A percentile compares a stretch with the other conserved stretches of the same genome.
phyloP scores from a whole-genome alignment of 2,797 vertebrate species.

The Cryptoblepharus egeriae region DNA sequence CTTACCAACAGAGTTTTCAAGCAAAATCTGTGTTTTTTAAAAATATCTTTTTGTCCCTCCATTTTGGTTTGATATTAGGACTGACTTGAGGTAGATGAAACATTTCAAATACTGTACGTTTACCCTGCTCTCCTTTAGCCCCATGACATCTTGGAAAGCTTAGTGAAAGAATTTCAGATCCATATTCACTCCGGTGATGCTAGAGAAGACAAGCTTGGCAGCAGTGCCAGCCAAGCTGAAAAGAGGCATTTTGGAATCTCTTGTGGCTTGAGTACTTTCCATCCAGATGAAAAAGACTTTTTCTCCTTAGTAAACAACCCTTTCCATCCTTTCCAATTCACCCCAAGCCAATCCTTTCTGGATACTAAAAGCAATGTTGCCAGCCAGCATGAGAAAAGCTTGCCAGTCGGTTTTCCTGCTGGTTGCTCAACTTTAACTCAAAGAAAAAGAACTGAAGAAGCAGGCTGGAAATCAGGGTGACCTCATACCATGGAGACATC shows the following conservation, averaged over 20 bases:
- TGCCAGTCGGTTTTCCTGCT: not conserved
- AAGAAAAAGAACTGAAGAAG: not conserved
- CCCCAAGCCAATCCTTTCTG: not conserved
- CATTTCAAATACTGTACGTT: slow-evolving; percentile 24
- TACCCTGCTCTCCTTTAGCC: slow-evolving; percentile 35
- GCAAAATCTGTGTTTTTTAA: not conserved
- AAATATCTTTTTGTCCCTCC: not conserved
- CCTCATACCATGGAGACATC: too few species aligned
- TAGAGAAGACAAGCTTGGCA: slow-evolving; percentile 16
- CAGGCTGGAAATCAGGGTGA: not conserved
- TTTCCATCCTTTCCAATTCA: not conserved
- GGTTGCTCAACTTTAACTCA: not conserved
- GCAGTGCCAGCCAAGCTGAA: slow-evolving; percentile 19
- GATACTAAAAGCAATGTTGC: too few species aligned
- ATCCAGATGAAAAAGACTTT: not conserved
- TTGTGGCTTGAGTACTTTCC: not conserved
- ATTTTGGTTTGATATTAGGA: slow-evolving; percentile 3
- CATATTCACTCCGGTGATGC: slow-evolving; percentile 5
- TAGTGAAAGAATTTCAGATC: slow-evolving; percentile 25
- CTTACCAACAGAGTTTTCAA: slow-evolving; percentile 20
- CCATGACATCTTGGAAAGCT: slow-evolving; percentile 26
- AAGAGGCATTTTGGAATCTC: slow-evolving; percentile 40
- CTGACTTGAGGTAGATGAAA: slow-evolving; percentile 22
- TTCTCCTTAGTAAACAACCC: not conserved
- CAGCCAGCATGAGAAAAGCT: not conserved